Evolutionary conservation across 2,113 vertebrate species (phyloP).

Genomic region (Dromaius novaehollandiae): DNA sequence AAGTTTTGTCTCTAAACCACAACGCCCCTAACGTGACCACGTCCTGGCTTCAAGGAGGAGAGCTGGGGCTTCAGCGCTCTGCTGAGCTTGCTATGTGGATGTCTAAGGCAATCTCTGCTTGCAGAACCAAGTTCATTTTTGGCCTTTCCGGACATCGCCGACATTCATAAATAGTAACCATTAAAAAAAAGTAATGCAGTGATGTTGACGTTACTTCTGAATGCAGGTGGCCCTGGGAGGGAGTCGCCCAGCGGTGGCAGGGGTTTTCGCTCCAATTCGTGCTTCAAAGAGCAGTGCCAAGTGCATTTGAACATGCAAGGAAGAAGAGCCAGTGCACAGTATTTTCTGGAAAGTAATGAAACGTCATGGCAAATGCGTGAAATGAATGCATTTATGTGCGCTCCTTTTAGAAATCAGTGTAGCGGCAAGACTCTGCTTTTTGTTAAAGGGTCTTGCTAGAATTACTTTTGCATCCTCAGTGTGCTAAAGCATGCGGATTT

Average conservation of each 20-base stretch:
- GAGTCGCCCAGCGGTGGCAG: conserved; percentile 50
- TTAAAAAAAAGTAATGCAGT: conserved; percentile 15
- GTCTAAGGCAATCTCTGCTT: not conserved
- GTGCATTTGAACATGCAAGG: conserved; percentile 32
- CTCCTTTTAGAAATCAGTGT: conserved; percentile 32
- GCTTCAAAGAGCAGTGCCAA: not conserved
- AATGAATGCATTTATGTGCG: conserved; percentile 7
- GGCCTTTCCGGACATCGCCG: not conserved
- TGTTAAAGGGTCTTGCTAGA: not conserved
- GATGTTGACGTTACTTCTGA: conserved; percentile 32
- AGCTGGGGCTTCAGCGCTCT: not conserved
- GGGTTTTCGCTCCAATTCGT: not conserved
- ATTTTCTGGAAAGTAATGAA: conserved; percentile 24
- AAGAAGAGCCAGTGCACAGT: not conserved
- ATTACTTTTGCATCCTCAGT: not conserved
- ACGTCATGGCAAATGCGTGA: conserved; percentile 4
- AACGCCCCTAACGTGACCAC: fast-evolving
- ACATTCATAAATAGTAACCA: conserved; percentile 3
- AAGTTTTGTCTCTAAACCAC: conserved; percentile 71
- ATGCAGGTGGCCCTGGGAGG: conserved; percentile 26
- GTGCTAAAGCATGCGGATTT: not conserved
- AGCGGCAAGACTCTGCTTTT: not conserved
- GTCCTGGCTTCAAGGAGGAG: not conserved
- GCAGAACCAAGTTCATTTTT: not conserved
- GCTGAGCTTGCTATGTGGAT: not conserved